A percentile compares a stretch with the other conserved stretches of the same genome.
Evolutionary conservation across 2,888 invertebrate genomes (phyloP).

Genomic region (Phasia obesa): DNA sequence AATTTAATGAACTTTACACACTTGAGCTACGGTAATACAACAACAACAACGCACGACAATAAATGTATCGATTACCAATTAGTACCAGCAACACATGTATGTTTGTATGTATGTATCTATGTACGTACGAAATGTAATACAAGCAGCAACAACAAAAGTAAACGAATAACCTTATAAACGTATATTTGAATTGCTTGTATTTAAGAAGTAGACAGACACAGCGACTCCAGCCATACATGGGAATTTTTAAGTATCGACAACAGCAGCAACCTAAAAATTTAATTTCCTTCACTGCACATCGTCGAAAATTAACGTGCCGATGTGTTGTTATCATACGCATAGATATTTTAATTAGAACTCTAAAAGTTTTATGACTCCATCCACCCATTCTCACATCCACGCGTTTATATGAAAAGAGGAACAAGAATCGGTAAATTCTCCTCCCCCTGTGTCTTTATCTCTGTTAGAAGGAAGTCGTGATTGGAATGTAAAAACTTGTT

Average conservation of each 20-base stretch:
- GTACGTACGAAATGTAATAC: no score
- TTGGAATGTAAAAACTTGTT: conserved; percentile 59
- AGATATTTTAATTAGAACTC: conserved; percentile 69
- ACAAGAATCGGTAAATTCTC: conserved; percentile 11
- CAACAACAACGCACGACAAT: conserved; percentile 56
- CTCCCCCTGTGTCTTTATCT: conserved; percentile 43
- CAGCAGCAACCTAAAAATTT: conserved; percentile 50
- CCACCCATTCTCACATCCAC: conserved; percentile 1
- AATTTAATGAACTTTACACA: conserved; percentile 73
- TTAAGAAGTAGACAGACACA: conserved; percentile 68
- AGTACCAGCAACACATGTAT: conserved; percentile 64
- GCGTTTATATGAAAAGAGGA: neutral
- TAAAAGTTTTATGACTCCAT: conserved; percentile 58
- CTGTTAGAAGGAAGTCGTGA: conserved; percentile 62
- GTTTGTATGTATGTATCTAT: no score
- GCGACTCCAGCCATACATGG: conserved; percentile 60
- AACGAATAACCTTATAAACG: conserved; percentile 12
- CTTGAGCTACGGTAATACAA: conserved; percentile 64
- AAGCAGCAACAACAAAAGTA: conserved; percentile 22
- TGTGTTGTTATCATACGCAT: conserved; percentile 61
- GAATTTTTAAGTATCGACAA: conserved; percentile 50
- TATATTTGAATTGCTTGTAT: conserved; percentile 42
- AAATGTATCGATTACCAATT: conserved; percentile 73
- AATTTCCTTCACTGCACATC: conserved; percentile 65
- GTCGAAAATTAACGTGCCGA: conserved; percentile 64